phyloP scores from a whole-genome alignment of 2,797 vertebrate genomes.

The Enteromius fasciolatus region DNA sequence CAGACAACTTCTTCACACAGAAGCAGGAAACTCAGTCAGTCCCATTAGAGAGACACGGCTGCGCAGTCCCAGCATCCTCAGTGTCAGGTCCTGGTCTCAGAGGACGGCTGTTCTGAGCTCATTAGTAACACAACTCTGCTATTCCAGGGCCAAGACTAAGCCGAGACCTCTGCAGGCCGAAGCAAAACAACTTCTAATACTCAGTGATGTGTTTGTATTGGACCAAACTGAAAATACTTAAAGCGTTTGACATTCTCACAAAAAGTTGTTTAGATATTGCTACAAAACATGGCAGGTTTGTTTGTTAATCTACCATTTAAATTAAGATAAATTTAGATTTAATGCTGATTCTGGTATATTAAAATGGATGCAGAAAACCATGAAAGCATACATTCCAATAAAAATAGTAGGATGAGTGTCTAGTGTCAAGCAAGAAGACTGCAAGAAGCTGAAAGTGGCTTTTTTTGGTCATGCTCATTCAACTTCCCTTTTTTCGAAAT shows the following conservation, averaged over 20 bases:
- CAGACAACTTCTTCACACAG: not conserved
- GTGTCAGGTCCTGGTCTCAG: not conserved
- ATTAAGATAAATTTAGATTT: too few species aligned
- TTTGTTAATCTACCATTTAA: slow-evolving; percentile 16
- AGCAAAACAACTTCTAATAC: slow-evolving; percentile 17
- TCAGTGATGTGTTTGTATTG: slow-evolving; percentile 9
- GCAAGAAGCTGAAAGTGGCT: slow-evolving; percentile 16
- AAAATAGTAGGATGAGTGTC: slow-evolving; percentile 30
- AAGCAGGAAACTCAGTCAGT: not conserved
- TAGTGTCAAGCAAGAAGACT: too few species aligned
- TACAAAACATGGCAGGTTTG: not conserved
- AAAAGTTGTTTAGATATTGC: not conserved
- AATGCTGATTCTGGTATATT: not conserved
- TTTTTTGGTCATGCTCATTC: not conserved
- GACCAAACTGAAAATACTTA: slow-evolving; percentile 8
- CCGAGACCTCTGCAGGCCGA: slow-evolving; percentile 46
- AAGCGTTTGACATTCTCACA: not conserved
- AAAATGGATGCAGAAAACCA: slow-evolving; percentile 7
- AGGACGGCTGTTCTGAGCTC: slow-evolving; percentile 50
- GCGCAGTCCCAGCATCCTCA: slow-evolving; percentile 7
- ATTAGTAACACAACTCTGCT: slow-evolving; percentile 37
- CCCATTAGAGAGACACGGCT: slow-evolving; percentile 12
- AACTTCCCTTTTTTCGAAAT: slow-evolving; percentile 33
- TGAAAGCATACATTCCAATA: not conserved
- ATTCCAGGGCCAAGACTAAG: slow-evolving; percentile 36